Evolutionary conservation across 2,113 vertebrate species (phyloP).

Genomic region (Alectura lathami): DNA sequence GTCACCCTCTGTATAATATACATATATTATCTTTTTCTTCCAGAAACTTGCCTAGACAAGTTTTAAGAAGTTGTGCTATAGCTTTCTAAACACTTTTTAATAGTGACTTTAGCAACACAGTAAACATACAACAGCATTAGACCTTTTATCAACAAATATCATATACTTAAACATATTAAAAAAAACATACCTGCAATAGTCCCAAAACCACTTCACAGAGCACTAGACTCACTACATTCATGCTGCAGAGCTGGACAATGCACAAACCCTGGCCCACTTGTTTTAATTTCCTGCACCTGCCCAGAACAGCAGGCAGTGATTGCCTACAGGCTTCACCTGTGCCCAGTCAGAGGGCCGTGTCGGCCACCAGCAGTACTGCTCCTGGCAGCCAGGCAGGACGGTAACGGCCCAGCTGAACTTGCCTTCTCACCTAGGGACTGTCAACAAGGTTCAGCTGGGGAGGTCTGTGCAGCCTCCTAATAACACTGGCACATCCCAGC

Average conservation of each 20-base stretch:
- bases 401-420: neutral
- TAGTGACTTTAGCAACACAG: neutral
- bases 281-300: neutral
- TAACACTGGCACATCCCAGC: neutral
- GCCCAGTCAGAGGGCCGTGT: neutral
- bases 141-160: neutral
- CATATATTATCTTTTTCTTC: neutral
- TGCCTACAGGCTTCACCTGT: conserved; percentile 25
- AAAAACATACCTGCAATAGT: neutral
- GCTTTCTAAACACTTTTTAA: neutral
- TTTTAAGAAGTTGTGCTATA: neutral
- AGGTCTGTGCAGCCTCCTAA: neutral
- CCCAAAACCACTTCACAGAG: neutral
- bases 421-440: neutral
- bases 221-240: neutral
- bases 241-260: neutral
- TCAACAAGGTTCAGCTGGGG: neutral
- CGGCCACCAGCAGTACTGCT: neutral
- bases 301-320: neutral
- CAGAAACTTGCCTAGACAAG: neutral
- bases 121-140: neutral
- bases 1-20: no score
- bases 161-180: neutral
- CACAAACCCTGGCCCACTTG: neutral
- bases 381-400: neutral